Conservation (phyloP, 2,888 invertebrate genomes). For the Tromatobia lineatoria region DNA sequence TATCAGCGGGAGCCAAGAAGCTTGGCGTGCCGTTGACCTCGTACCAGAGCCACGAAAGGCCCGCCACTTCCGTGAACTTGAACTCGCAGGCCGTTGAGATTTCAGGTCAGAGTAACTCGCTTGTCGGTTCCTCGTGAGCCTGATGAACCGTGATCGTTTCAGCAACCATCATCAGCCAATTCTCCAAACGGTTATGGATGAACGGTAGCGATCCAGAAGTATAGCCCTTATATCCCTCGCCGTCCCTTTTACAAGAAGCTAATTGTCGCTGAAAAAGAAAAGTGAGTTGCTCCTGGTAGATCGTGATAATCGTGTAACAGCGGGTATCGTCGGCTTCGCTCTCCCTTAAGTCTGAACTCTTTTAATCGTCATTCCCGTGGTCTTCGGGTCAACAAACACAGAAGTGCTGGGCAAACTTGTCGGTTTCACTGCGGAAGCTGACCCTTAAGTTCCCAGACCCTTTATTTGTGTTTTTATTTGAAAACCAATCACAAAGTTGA, state of each 20-base stretch:
- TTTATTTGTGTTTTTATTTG: constrained; percentile 23
- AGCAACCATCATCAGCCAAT: constrained; percentile 59
- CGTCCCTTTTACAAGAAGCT: constrained; percentile 55
- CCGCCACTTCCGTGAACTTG: constrained; percentile 78
- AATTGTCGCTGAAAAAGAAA: constrained; percentile 44
- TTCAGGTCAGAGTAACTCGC: constrained; percentile 27
- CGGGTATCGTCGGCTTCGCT: neutral
- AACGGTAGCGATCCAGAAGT: constrained; percentile 77
- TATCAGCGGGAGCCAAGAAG: constrained; percentile 5
- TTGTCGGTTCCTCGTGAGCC: constrained; percentile 64
- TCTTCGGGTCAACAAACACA: neutral
- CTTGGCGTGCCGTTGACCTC: constrained; percentile 12
- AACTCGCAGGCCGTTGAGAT: constrained; percentile 67
- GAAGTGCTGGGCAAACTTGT: neutral
- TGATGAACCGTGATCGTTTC: constrained; percentile 57
- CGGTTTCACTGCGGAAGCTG: constrained; percentile 31
- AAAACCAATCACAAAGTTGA: constrained; percentile 53
- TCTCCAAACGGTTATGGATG: constrained; percentile 79
- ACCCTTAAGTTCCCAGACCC: constrained; percentile 15
- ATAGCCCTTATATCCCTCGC: constrained; percentile 36
- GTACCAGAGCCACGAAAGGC: constrained; percentile 1
- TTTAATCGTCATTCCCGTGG: constrained; percentile 28
- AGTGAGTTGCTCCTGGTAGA: constrained; percentile 45
- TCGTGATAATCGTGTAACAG: constrained; percentile 20
- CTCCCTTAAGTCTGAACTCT: neutral